phyloP scores from a whole-genome alignment of 1,140 invertebrate genomes.

The Coelopa frigida region DNA sequence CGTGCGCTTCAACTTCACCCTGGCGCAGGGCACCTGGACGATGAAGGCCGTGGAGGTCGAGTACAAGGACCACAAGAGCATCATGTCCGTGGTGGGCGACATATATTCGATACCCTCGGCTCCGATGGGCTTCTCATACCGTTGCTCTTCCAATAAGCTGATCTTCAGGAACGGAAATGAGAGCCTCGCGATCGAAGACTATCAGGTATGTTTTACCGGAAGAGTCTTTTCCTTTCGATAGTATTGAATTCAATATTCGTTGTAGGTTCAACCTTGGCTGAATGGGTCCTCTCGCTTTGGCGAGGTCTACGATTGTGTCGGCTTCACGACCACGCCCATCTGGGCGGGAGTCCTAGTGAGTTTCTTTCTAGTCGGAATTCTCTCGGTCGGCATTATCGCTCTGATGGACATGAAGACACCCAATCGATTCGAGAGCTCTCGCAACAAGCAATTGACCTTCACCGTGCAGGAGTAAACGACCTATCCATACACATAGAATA shows the following conservation, averaged over 20 bases:
- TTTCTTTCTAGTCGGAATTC: constrained; percentile 65
- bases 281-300: constrained; percentile 52
- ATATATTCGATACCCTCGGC: constrained; percentile 43
- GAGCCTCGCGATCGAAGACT: constrained; percentile 44
- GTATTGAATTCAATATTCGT: constrained; percentile 5
- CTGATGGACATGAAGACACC: constrained; percentile 93
- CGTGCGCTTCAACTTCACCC: constrained; percentile 33
- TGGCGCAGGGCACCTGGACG: constrained; percentile 47
- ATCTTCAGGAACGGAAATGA: constrained; percentile 46
- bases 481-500: neutral
- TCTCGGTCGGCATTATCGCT: constrained; percentile 78
- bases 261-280: constrained; percentile 51
- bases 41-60: constrained; percentile 49
- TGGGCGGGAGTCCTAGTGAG: constrained; percentile 86
- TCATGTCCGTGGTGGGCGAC: constrained; percentile 31
- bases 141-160: constrained; percentile 45
- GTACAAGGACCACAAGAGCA: constrained; percentile 27
- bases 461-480: constrained; percentile 60
- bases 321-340: constrained; percentile 84
- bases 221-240: neutral
- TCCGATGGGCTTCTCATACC: constrained; percentile 48
- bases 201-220: constrained; percentile 37
- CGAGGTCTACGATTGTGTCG: constrained; percentile 77
- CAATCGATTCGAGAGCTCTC: constrained; percentile 96
- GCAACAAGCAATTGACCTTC: constrained; percentile 86